Evolutionary conservation across 2,888 invertebrate species (phyloP), one percentile per base, ranked within the genome.

Genomic region (Tenthredo livida): DNA sequence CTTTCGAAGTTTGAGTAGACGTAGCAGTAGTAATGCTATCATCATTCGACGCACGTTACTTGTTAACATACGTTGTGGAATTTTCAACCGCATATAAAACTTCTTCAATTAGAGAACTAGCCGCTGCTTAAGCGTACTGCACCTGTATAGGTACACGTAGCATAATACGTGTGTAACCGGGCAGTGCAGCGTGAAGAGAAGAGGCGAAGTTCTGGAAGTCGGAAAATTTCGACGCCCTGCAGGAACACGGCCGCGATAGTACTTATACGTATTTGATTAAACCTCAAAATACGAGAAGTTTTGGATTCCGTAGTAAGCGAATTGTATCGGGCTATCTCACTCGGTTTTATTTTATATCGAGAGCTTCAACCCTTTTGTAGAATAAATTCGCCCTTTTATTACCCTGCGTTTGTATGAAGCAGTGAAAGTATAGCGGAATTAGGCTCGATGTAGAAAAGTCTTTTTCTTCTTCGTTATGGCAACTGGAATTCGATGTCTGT

Each of bases 191-290:
- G 5, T n/a, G n/a, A 1, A n/a, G 6, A 54, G 2, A n/a, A 54
- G 21, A 21, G 72, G 72, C 4, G 21, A 43, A 40, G 43, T 73
- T 43, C n/a, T 10, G 37, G 21, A 40, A 73, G 72, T 73, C 40
- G 40, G 43, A 73, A 73, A 73, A 73, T 73, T 73, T 21, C 72
- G 43, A 43, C 43, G 40, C 17, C 12, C 2, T 70, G 21, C 2
- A 1, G 2, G 40, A 73, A 73, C 72, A 73, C 43, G 12, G n/a
- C 72, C 43, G 72, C 25, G 43, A 73, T 73, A 43, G 72, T 73
- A 43, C 72, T 73, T 43, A 54, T 54, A 43, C 43, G 72, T 43
- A 73, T 73, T 73, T 73, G 25, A 73, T 73, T 73, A 73, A 73
- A 43, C 37, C 72, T 73, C 25, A 21, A 73, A 73, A 43, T 43